Evolutionary conservation across 2,888 invertebrate genomes (phyloP), one percentile per base, ranked within the genome.

Genomic region (Drosophila barbarae): DNA sequence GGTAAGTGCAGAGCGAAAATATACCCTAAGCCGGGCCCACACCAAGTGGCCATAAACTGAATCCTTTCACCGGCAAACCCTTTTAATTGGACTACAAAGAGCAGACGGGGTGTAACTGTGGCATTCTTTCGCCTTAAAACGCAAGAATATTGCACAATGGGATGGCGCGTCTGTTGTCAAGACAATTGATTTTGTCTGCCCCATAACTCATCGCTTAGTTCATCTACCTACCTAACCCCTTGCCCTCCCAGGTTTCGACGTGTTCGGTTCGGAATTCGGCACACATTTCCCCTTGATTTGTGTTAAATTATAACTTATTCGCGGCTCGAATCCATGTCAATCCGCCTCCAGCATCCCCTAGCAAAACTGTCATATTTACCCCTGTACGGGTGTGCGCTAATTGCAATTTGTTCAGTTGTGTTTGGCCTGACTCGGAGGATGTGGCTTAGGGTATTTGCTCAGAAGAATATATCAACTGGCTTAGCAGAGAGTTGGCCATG

Each of bases 71-170:
- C 53, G 44, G 35, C 46, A 58, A 39, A 58, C 67, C 47, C 57
- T 57, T 68, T 76, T 84, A 79, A 79, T 82, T 84, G 82, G 82
- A 76, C 70, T 57, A 84, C 68, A 81, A 84, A 71, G 38, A 18
- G 23, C 35, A 41, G 21, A 64, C 63, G 58, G 59, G 63, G 42
- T 39, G 44, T n/a, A 55, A 59, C 38, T 51, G 64, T 18, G 55
- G 56, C 56, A 58, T 42, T 26, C 42, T 55, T 61, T 41, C 46
- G 38, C 46, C 53, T 69, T 70, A 72, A 69, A 73, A 71, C 54
- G 35, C 41, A 51, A 41, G 46, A 64, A 65, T 68, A 64, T 58
- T 60, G 61, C 58, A 72, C 77, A 77, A 77, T 61, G 52, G 47
- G 61, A 71, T 68, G 66, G 42, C 66, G 49, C 41, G 74, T 68